Conservation (phyloP, 2,113 vertebrate genomes). For the Nanorana parkeri region DNA sequence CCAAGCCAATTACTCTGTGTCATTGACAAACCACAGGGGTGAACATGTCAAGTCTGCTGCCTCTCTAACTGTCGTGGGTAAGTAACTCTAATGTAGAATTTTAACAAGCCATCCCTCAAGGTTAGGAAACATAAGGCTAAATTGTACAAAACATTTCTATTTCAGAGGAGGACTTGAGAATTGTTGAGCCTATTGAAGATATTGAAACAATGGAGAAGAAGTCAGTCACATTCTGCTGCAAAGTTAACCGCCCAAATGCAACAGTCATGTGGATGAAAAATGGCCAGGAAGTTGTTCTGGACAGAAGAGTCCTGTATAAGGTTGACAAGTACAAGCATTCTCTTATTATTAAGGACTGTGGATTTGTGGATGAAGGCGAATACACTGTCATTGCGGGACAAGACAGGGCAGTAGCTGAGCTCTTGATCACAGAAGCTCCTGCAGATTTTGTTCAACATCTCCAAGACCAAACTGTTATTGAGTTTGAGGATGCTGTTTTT, state of each 20-base stretch:
- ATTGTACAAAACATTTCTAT: slow-evolving; percentile 32
- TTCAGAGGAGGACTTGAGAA: slow-evolving; percentile 90
- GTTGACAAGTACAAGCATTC: slow-evolving; percentile 91
- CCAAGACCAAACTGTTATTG: slow-evolving; percentile 92
- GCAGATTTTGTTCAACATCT: slow-evolving; percentile 90
- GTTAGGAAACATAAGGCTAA: neutral
- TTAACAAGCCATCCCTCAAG: neutral
- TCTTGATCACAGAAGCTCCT: slow-evolving; percentile 95
- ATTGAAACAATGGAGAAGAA: slow-evolving; percentile 97
- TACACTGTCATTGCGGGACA: slow-evolving; percentile 87
- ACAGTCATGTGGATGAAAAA: slow-evolving; percentile 92
- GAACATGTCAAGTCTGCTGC: slow-evolving; percentile 87
- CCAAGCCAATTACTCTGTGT: slow-evolving; percentile 82
- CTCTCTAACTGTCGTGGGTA: slow-evolving; percentile 84
- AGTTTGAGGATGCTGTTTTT: slow-evolving; percentile 95
- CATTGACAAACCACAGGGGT: slow-evolving; percentile 87
- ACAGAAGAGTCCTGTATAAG: slow-evolving; percentile 87
- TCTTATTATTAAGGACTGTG: slow-evolving; percentile 90
- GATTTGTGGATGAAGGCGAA: slow-evolving; percentile 93
- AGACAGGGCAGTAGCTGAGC: slow-evolving; percentile 89
- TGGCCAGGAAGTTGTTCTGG: slow-evolving; percentile 87
- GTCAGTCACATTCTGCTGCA: slow-evolving; percentile 89
- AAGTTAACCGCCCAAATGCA: slow-evolving; percentile 91
- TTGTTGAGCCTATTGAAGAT: slow-evolving; percentile 90
- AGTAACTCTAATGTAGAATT: slow-evolving; percentile 39